Conservation (phyloP, 2,113 vertebrate genomes). For the Ahaetulla prasina region DNA sequence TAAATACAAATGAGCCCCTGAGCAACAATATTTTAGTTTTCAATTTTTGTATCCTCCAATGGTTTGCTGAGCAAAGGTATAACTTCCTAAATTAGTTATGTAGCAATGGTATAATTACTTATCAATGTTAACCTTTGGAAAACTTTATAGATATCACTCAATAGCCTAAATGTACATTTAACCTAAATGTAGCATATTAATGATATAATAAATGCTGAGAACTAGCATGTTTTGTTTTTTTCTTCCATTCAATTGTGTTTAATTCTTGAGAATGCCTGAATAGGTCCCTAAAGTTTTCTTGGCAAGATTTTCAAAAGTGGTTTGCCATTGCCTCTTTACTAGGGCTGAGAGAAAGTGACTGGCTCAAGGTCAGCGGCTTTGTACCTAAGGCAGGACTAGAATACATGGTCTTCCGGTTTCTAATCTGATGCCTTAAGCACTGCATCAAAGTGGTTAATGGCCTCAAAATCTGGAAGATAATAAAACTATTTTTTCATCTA, state of each 20-base stretch:
- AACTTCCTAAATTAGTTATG: background rate
- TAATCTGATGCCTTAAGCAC: background rate
- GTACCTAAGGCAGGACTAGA: background rate
- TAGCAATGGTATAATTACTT: background rate
- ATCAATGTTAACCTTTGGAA: background rate
- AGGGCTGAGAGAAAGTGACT: background rate
- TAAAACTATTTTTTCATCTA: background rate
- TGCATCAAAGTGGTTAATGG: background rate
- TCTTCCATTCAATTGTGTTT: background rate
- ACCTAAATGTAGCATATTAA: conserved; percentile 7
- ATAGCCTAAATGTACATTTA: background rate
- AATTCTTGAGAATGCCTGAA: background rate
- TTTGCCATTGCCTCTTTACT: background rate
- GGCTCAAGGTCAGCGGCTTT: background rate
- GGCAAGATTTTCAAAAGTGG: background rate
- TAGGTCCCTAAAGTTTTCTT: background rate
- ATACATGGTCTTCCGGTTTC: background rate
- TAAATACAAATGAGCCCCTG: background rate
- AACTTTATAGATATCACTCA: background rate
- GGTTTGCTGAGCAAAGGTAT: background rate
- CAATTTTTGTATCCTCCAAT: background rate
- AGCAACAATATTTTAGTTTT: background rate
- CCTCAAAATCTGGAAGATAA: background rate
- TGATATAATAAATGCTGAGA: conserved; percentile 9
- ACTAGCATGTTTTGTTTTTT: background rate